phyloP scores from a whole-genome alignment of 2,113 vertebrate species.

The Archilochus colubris region DNA sequence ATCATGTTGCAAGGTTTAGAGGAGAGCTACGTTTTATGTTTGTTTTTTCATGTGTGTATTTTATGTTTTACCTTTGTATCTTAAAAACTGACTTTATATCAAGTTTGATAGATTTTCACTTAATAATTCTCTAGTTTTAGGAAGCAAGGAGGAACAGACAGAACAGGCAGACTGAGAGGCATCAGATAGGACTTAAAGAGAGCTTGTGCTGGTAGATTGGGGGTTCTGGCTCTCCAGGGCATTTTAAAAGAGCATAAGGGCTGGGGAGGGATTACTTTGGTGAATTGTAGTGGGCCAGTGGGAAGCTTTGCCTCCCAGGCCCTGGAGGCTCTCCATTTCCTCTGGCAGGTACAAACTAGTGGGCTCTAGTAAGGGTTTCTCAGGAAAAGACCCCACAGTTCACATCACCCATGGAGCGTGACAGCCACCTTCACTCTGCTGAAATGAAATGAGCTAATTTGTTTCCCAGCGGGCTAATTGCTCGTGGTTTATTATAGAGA shows the following conservation, averaged over 20 bases:
- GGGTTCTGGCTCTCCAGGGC: neutral
- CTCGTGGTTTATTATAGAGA: slow-evolving; percentile 60
- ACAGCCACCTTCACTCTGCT: slow-evolving; percentile 12
- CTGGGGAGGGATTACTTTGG: neutral
- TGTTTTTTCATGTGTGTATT: neutral
- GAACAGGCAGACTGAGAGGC: neutral
- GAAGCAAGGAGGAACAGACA: neutral
- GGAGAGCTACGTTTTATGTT: neutral
- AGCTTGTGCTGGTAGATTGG: neutral
- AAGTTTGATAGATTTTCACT: neutral
- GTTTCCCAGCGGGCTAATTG: slow-evolving; percentile 59
- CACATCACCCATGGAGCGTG: neutral
- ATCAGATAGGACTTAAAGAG: neutral
- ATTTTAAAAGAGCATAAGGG: neutral
- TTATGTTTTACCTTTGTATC: neutral
- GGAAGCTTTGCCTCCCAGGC: neutral
- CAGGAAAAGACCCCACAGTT: neutral
- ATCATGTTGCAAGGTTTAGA: accelerated
- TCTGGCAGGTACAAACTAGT: neutral
- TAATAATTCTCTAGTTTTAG: neutral
- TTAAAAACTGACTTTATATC: neutral
- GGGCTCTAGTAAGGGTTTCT: neutral
- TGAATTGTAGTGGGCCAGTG: neutral
- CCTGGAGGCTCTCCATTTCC: neutral
- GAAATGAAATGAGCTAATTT: slow-evolving; percentile 27